Percentiles rank a stretch among this genome's conserved stretches.
Conservation (phyloP, 1,140 invertebrate genomes). For the Venustaconcha ellipsiformis region DNA sequence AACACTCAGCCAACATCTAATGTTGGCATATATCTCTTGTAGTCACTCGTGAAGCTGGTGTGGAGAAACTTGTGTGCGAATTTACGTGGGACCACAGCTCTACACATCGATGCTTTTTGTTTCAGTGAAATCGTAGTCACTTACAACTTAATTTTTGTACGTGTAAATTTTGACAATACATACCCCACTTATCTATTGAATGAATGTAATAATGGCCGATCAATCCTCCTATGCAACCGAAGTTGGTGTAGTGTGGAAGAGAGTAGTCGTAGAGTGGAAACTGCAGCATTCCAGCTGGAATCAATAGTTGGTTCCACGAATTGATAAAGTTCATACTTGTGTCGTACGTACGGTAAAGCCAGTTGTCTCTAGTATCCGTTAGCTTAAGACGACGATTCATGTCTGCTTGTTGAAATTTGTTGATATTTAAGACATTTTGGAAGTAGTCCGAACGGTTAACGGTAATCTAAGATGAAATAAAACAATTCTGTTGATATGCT, state of each 20-base stretch:
- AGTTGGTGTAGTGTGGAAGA: conserved; percentile 47
- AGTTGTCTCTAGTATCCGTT: conserved; percentile 40
- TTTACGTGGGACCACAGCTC: no score
- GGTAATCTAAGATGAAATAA: conserved; percentile 33
- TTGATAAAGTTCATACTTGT: conserved; percentile 39
- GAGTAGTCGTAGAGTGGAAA: conserved; percentile 49
- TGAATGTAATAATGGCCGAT: conserved; percentile 44
- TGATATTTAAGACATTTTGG: conserved; percentile 46
- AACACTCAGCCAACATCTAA: no score
- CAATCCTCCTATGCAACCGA: conserved; percentile 47
- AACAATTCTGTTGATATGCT: not conserved
- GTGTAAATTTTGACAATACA: not conserved
- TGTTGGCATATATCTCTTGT: no score
- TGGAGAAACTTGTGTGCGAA: no score
- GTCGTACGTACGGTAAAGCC: conserved; percentile 42
- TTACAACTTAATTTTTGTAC: no score
- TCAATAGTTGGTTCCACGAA: conserved; percentile 55
- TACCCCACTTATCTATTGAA: conserved; percentile 52
- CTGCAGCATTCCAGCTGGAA: conserved; percentile 57
- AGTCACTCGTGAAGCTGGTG: no score
- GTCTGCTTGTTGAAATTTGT: conserved; percentile 33
- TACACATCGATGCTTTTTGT: no score
- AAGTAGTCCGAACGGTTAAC: conserved; percentile 53
- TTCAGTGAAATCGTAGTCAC: no score
- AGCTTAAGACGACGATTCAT: conserved; percentile 42